These are phyloP conservation scores for Euschistus heros DNA, from an alignment of 1,140 invertebrate species.

Conservation along the genomic window DNA sequence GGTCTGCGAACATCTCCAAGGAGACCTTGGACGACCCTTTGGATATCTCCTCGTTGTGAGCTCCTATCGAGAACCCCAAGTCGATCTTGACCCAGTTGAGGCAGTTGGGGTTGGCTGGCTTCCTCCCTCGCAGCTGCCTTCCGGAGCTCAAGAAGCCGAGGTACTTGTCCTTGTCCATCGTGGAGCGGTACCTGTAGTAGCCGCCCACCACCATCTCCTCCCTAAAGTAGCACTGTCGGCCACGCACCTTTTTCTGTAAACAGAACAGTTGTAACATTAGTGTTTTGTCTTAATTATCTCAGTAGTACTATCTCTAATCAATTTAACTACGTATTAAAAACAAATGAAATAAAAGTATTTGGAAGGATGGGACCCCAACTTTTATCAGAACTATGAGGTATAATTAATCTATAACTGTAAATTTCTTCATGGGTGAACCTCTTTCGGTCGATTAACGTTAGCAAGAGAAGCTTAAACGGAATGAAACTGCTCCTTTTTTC, in stretches of 20 bases:
- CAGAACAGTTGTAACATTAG: neutral
- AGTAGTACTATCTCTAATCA: too few species aligned
- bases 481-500: too few species aligned
- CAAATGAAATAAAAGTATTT: too few species aligned
- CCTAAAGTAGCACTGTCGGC: slow-evolving; percentile 42
- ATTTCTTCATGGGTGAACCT: too few species aligned
- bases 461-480: too few species aligned
- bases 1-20: slow-evolving; percentile 23
- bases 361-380: too few species aligned
- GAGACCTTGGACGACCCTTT: slow-evolving; percentile 29
- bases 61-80: slow-evolving; percentile 36
- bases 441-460: too few species aligned
- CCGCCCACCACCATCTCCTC: slow-evolving; percentile 39
- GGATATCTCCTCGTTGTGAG: slow-evolving; percentile 40
- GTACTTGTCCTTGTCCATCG: slow-evolving; percentile 36
- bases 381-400: too few species aligned
- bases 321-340: too few species aligned
- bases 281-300: too few species aligned
- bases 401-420: too few species aligned
- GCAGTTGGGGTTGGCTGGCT: slow-evolving; percentile 31
- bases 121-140: slow-evolving; percentile 35
- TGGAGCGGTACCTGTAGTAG: slow-evolving; percentile 42
- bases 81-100: slow-evolving; percentile 38
- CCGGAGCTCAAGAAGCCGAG: slow-evolving; percentile 43
- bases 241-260: slow-evolving; percentile 35